Base-by-base conservation (phyloP, 2,888 invertebrate genomes). In the Mechanitis mazaeus region DNA sequence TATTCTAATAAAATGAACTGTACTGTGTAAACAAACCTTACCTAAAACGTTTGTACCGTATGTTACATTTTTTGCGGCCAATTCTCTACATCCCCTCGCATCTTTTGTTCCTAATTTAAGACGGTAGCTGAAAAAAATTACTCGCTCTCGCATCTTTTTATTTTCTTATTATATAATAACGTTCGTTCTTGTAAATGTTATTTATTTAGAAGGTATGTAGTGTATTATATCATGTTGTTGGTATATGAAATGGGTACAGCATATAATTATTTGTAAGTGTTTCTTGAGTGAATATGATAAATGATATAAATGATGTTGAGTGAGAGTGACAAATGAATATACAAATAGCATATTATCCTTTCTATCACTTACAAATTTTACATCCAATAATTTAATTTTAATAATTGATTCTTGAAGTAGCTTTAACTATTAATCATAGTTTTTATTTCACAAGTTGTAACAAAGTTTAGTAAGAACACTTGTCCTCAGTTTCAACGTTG, bases 41-140 rank as follows among this genome's bases (percentile, higher is more conserved):
- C 54, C 55, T 54, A 38, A 60, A 65, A 53, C 31, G 54, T 58
- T 58, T 54, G 58, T 62, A 31, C 56, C 63, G 58, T 63, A 63
- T 42, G 63, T 65, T 65, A 58, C 28, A 33, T 61, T 65, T 59
- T 65, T 65, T 63, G 65, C 53, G 61, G 56, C 63, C 63, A 61
- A 57, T 63, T 55, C 57, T 42, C 56, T 59, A 55, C 59, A 55
- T 65, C 45, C 63, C 60, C 54, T 64, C 50, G 38, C 53, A 59
- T 65, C 54, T 59, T 61, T 63, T 63, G 57, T 35, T 55, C 57
- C 53, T 61, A 61, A 65, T 61, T 63, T 65, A 63, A 65, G 60
- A 65, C 50, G 54, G 42, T 56, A 38, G 45, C 33, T 58, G 47
- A 6, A 61, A 57, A 55, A 58, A 63, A 55, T 58, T 38, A 38